Base-by-base conservation (phyloP, 2,113 vertebrate species). In the Nesospiza acunhae region DNA sequence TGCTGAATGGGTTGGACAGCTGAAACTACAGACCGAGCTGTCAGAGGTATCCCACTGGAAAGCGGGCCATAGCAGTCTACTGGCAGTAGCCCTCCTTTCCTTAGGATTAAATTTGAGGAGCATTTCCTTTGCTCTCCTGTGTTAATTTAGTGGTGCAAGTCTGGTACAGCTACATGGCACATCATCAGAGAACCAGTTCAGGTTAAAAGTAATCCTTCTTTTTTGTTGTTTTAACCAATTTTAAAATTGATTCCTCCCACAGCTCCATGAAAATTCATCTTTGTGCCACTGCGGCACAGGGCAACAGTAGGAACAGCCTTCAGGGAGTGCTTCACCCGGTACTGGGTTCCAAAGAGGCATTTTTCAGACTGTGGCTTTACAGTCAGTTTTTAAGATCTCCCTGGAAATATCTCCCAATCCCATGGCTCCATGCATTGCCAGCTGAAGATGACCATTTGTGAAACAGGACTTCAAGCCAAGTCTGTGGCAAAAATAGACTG, bases 371-470 rank as follows among this genome's bases (percentile, higher is more conserved):
- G 42, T 35, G 44, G 22, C 11, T 66, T 84, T 87, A 35, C 22
- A 73, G 42, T 4, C 18, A 22, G 22, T 72, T 88, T 92, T 86
- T 37, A 39, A 50, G 33, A 64, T 9, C 1, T 24, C 4, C 10
- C 12, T 42, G 20, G 41, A 84, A 84, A 60, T 42, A 77, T 4
- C 35, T 77, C 67, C 63, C 42, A 50, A 20, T 13, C 55, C 47
- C 42, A 63, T 15, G 24, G 27, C 21, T 82, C 10, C 69, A 49
- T 0, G 0, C 17, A 62, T 49, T 6, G 15, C n/a, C 8, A 68
- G 10, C 8, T 81, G 73, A 84, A 87, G 56, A 67, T n/a, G 60
- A 33, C 22, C 19, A 7, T 41, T 87, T 70, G 15, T 44, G 33
- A 87, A 89, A 74, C 4, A 5, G 49, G 22, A 89, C 15, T 62